Base-by-base conservation (phyloP, 2,888 invertebrate species). In the Nomada ruficornis region DNA sequence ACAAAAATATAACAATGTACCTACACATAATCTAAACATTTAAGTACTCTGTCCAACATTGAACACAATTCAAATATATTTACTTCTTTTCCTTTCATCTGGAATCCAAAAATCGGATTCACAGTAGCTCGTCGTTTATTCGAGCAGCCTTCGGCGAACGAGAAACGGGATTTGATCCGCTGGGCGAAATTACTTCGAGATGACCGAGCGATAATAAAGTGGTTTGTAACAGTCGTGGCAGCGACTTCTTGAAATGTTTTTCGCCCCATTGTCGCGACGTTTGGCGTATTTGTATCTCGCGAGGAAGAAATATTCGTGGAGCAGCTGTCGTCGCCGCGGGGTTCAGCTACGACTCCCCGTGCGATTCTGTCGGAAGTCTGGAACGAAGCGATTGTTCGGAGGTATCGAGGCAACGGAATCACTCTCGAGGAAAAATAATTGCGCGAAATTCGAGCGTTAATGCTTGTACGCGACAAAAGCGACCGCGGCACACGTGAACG, bases 351-450 rank as follows among this genome's bases (percentile, higher is more conserved):
- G 85, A 77, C 36, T 54, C 70, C 72, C 52, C 64, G 73, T 36
- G 57, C 68, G 65, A 76, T 80, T 77, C 77, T 59, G n/a, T 76
- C 74, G 75, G 54, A 50, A n/a, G 60, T 52, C 50, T 54, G 54
- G 47, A 60, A 77, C 57, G 64, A 44, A 63, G 69, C 90, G 89
- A 93, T 93, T 93, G 92, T 93, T 89, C 93, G 88, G 90, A 91
- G 90, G 91, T 92, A 92, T 89, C 90, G 90, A 87, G 90, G 91
- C 92, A 90, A 87, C 86, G 88, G 90, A 92, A 88, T 91, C 93
- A 91, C 82, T 93, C 92, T 92, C 89, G 88, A 92, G 93, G 93
- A 93, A 93, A 93, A 93, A 93, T 93, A 93, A 93, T 93, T 93
- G 91, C 88, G 88, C 87, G 78, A 80, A 23, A 69, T 65, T 64